Base-by-base conservation (phyloP, 2,888 invertebrate genomes). In the Sylvicola cinctus region DNA sequence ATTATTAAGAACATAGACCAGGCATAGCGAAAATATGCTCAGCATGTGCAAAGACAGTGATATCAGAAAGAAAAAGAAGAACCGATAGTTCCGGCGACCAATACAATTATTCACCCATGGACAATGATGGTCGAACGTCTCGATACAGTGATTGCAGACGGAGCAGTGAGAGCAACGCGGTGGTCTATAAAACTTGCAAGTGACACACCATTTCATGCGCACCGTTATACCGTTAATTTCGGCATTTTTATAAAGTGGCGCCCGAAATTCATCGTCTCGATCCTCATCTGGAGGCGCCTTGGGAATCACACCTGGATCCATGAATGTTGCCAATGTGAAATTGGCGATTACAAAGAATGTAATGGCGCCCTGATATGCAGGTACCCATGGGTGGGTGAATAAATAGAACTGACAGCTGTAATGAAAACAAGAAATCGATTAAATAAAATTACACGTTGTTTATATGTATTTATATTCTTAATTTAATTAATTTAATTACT, bases 91-190 rank as follows among this genome's bases (percentile, higher is more conserved):
- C 48, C 95, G 72, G 49, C 91, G 73, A 42, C 95, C 95, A 54
- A 95, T 93, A 60, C 90, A 91, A 62, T 91, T 91, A 63, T 90
- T 90, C 51, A 90, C 87, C 90, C 90, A 90, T 41, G 90, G 88
- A 61, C 98, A 98, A 63, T 98, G 98, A 68, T 98, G 98, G 65
- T 98, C 98, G 61, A 98, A 98, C 36, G 93, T 95, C 90, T 90
- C 90, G 60, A 91, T 93, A 61, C 95, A 96, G 55, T 88, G 88
- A 66, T 98, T 91, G 68, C 96, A 98, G 39, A 96, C 93, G 46
- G 93, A 93, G 63, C 98, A 98, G 62, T 98, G 98, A 39, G 93
- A 93, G 62, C 96, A 95, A 51, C 98, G 70, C 42, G 98, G 98
- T 54, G 98, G 98, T 50, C 98, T 70, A 63, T 99, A 98, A 67